Conservation (phyloP, 1,140 invertebrate genomes). For the Cydia pomonella region DNA sequence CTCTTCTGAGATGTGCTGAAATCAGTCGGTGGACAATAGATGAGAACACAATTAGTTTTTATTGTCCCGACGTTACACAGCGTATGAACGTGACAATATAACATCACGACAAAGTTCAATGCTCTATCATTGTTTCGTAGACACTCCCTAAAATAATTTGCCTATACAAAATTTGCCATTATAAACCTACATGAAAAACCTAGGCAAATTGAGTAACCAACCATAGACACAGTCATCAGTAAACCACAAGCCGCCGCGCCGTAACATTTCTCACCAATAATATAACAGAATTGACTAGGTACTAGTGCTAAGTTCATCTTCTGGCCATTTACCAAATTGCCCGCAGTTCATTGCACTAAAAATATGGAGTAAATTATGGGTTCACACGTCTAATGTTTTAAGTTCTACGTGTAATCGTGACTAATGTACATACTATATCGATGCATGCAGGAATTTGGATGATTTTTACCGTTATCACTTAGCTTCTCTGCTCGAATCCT, state of each 20-base stretch:
- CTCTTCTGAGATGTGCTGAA: constrained; percentile 8
- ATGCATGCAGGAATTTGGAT: constrained; percentile 69
- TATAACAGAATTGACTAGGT: constrained; percentile 56
- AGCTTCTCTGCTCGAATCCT: constrained; percentile 42
- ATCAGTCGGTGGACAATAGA: constrained; percentile 37
- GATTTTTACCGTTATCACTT: constrained; percentile 64
- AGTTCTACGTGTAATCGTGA: constrained; percentile 70
- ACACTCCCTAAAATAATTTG: constrained; percentile 2
- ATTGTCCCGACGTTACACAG: neutral
- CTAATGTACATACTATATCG: constrained; percentile 59
- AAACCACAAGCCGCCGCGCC: constrained; percentile 43
- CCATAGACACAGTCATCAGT: constrained; percentile 44
- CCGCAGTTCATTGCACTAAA: constrained; percentile 71
- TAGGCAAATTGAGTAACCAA: constrained; percentile 28
- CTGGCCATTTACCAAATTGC: constrained; percentile 69
- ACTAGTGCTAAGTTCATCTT: constrained; percentile 63
- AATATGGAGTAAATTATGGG: constrained; percentile 75
- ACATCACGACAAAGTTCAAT: constrained; percentile 35
- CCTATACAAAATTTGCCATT: constrained; percentile 1
- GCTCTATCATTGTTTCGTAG: constrained; percentile 28
- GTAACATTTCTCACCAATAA: constrained; percentile 52
- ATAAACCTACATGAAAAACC: constrained; percentile 19
- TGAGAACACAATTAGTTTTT: constrained; percentile 29
- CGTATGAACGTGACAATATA: constrained; percentile 33
- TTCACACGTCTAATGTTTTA: constrained; percentile 77